Conservation (phyloP, 2,888 invertebrate species). For the Hydrotaea cyrtoneurina region DNA sequence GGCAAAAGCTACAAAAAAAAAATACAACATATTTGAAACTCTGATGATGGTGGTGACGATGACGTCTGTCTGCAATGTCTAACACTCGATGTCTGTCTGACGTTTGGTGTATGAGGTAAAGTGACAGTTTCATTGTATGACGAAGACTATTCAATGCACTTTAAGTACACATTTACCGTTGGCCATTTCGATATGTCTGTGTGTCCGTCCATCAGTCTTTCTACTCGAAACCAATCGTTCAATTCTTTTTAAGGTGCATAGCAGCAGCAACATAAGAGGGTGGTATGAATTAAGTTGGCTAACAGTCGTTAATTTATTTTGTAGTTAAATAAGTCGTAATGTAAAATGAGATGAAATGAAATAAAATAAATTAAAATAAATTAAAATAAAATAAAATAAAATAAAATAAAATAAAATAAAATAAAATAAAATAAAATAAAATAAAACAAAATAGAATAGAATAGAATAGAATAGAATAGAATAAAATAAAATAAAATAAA, state of each 20-base stretch:
- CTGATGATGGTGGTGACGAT: conserved; percentile 1
- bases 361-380: too few relatives aligned
- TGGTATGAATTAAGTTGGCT: too few relatives aligned
- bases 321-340: too few relatives aligned
- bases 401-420: too few relatives aligned
- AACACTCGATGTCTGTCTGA: neutral
- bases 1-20: neutral
- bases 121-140: conserved; percentile 55
- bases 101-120: conserved; percentile 32
- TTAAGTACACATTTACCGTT: conserved; percentile 50
- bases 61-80: neutral
- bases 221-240: neutral
- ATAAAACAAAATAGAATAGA: too few relatives aligned
- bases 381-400: too few relatives aligned
- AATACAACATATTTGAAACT: conserved; percentile 4
- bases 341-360: too few relatives aligned
- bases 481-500: too few relatives aligned
- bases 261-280: neutral
- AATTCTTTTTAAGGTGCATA: neutral
- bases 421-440: too few relatives aligned
- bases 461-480: too few relatives aligned
- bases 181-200: conserved; percentile 42
- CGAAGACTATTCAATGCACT: conserved; percentile 32
- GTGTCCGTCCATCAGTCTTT: neutral
- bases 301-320: too few relatives aligned